Evolutionary conservation across 2,113 vertebrate genomes (phyloP).

Genomic region (Danionella cerebrum): DNA sequence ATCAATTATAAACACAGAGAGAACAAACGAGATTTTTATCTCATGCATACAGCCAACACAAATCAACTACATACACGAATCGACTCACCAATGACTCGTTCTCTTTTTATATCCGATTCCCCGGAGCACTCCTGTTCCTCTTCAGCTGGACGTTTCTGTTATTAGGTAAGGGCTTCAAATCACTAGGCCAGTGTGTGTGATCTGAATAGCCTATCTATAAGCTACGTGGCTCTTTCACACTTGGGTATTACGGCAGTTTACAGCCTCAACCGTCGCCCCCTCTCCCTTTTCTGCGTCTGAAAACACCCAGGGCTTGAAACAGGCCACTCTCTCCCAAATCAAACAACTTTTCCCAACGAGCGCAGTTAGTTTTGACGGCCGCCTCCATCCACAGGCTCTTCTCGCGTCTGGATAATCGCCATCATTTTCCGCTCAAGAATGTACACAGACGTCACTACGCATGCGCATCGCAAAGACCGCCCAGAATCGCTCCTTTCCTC

Average conservation of each 20-base stretch:
- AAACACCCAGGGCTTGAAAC: background rate
- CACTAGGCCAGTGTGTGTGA: conserved; percentile 13
- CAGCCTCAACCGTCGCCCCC: background rate
- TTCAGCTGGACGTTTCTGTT: background rate
- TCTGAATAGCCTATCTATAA: conserved; percentile 8
- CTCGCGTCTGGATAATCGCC: conserved; percentile 41
- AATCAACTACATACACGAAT: background rate
- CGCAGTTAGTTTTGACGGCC: conserved; percentile 17
- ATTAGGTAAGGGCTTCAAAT: background rate
- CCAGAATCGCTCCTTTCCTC: background rate
- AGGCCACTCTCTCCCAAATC: background rate
- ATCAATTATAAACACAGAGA: no score
- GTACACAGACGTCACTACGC: conserved; percentile 44
- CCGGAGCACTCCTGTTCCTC: background rate
- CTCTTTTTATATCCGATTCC: background rate
- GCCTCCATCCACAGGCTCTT: conserved; percentile 32
- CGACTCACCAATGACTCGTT: background rate
- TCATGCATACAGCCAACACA: no score
- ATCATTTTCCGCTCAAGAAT: conserved; percentile 41
- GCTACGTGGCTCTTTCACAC: conserved; percentile 20
- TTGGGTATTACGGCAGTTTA: background rate
- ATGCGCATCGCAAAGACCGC: conserved; percentile 34
- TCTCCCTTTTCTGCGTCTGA: background rate
- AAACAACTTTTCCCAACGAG: background rate
- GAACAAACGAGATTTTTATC: no score